Evolutionary conservation across 2,888 invertebrate species (phyloP), one percentile per base, ranked within the genome.

Genomic region (Mimachlamys varia): DNA sequence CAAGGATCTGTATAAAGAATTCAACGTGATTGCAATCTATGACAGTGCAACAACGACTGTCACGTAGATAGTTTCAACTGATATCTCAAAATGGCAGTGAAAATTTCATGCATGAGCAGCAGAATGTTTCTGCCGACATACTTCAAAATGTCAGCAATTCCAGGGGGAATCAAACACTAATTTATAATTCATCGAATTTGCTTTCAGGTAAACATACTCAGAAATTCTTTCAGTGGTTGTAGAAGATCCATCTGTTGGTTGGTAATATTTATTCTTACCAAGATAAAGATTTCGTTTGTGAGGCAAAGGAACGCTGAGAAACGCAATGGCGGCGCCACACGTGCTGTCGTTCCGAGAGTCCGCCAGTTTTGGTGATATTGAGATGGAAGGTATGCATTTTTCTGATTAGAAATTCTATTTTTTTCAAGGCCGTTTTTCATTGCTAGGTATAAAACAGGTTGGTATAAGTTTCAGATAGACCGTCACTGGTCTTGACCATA

Each of bases 291-390:
- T 50, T 50, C 15, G 10, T 50, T 7, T 15, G 50, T 50, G 7
- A 50, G 7, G 7, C 5, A 27, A 76, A 76, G 76, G 27, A 27
- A 58, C 7, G 7, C 33, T 1, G 22, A 27, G 27, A 33, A 0
- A 19, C 76, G 33, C 12, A 27, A 76, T 76, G 76, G 33, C 76
- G 17, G 33, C 33, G 7, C 76, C 76, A 12, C 76, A 15, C 27
- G 76, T 76, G 76, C 76, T 76, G 76, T 33, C 76, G 27, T 76
- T 76, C 76, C 76, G 76, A 76, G 33, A 33, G 58, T 58, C 58
- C 58, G 22, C 10, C 76, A 76, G 76, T 76, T 27, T 76, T 10
- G 27, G 33, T 76, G 76, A 33, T 76, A 76, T 27, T 76, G 76
- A 7, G 12, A 33, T 76, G 27, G 76, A 76, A 76, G 76, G 76